Conservation (phyloP, 1,140 invertebrate species). For the Apis mellifera region DNA sequence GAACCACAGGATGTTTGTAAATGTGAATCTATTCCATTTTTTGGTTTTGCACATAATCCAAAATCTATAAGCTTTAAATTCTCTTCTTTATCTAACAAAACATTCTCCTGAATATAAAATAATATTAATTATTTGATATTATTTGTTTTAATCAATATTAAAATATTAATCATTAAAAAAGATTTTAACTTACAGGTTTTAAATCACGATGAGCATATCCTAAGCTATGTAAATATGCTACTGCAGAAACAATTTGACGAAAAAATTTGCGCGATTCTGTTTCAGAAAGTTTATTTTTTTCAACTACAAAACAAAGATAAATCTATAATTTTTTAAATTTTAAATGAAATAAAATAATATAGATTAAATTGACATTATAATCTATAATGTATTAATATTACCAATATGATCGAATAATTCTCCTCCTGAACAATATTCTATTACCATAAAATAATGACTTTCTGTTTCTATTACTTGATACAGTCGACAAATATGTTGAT, state of each 20-base stretch:
- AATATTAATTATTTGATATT: background rate
- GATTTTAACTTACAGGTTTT: constrained; percentile 86
- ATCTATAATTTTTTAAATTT: background rate
- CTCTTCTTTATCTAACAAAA: constrained; percentile 90
- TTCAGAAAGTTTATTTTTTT: constrained; percentile 87
- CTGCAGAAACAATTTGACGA: constrained; percentile 89
- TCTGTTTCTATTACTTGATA: constrained; percentile 92
- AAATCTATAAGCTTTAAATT: constrained; percentile 95
- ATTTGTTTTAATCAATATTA: background rate
- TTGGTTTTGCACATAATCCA: constrained; percentile 92
- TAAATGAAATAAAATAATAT: constrained; percentile 31
- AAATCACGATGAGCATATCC: constrained; percentile 92
- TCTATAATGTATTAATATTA: constrained; percentile 56
- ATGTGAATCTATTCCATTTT: constrained; percentile 85
- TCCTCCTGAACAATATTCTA: constrained; percentile 92
- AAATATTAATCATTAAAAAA: background rate
- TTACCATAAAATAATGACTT: constrained; percentile 86
- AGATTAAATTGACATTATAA: constrained; percentile 2
- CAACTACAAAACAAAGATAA: constrained; percentile 79
- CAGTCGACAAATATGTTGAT: constrained; percentile 92
- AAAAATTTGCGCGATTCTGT: constrained; percentile 88
- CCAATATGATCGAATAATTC: constrained; percentile 93
- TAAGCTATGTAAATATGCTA: constrained; percentile 88
- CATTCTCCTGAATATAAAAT: constrained; percentile 86
- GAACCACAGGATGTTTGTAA: constrained; percentile 91